Conservation (phyloP, 53 echinoderm and acorn worm species). For the Mesocentrotus franciscanus region DNA sequence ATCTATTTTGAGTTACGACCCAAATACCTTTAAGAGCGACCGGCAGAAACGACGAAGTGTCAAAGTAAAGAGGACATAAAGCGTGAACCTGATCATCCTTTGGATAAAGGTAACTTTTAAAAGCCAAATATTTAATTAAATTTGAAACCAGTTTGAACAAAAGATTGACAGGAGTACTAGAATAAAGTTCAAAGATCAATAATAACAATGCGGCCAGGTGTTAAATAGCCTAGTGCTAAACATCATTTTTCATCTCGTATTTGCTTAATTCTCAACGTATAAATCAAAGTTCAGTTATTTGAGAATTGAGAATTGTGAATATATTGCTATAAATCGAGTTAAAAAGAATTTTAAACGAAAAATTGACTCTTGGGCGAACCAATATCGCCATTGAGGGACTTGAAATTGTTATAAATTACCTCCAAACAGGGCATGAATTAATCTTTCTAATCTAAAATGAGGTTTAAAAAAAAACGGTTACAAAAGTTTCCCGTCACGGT, state of each 20-base stretch:
- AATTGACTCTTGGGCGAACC: not conserved
- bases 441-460: not conserved
- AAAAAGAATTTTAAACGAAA: not conserved
- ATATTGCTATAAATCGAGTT: not conserved
- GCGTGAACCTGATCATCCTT: not conserved
- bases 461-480: conserved; percentile 4
- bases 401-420: conserved; percentile 4
- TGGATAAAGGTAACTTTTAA: not conserved
- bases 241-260: not conserved
- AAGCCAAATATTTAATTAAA: no score
- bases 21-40: not conserved
- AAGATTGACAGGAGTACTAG: not conserved
- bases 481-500: not conserved
- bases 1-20: not conserved
- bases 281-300: not conserved
- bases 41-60: not conserved
- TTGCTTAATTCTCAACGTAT: not conserved
- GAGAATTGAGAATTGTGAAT: not conserved
- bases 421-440: not conserved
- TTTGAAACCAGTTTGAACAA: not conserved
- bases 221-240: not conserved
- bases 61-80: not conserved
- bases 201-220: not conserved
- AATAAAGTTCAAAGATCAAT: not conserved
- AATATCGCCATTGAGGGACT: not conserved